phyloP scores from a whole-genome alignment of 2,888 invertebrate genomes.

The Torymus texanus region DNA sequence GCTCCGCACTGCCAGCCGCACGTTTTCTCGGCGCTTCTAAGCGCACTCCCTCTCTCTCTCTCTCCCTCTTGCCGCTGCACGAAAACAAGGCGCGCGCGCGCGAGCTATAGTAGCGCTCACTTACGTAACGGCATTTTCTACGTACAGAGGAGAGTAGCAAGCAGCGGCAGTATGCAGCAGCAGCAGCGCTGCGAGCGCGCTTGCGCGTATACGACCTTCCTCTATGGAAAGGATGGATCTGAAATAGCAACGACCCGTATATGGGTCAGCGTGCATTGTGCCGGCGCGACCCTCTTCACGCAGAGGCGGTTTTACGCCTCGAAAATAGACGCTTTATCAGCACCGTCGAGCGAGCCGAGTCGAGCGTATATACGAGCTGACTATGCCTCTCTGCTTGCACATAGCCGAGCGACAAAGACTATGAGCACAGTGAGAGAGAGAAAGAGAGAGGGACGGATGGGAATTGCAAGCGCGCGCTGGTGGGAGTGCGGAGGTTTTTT shows the following conservation, averaged over 20 bases:
- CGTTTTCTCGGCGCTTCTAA: constrained; percentile 49
- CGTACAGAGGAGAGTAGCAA: constrained; percentile 49
- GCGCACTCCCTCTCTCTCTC: constrained; percentile 13
- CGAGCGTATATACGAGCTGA: not conserved
- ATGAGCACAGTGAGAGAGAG: not conserved
- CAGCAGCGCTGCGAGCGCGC: constrained; percentile 17
- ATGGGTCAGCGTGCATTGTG: constrained; percentile 74
- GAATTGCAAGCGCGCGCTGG: no score
- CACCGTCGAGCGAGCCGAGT: constrained; percentile 16
- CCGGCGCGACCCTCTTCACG: constrained; percentile 69
- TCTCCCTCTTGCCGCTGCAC: constrained; percentile 21
- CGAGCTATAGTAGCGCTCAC: not conserved
- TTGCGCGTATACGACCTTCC: constrained; percentile 71
- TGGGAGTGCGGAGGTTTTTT: no score
- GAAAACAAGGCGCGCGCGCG: constrained; percentile 43
- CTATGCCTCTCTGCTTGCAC: not conserved
- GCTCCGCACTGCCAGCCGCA: not conserved
- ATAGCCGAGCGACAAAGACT: constrained; percentile 1
- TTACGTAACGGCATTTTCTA: constrained; percentile 65
- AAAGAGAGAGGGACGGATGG: not conserved
- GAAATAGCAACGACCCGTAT: constrained; percentile 76
- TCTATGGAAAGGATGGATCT: constrained; percentile 75
- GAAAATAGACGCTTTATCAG: constrained; percentile 72
- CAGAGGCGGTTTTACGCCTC: constrained; percentile 68
- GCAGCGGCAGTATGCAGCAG: constrained; percentile 3